A percentile compares a stretch with the other conserved stretches of the same genome.
phyloP scores from a whole-genome alignment of 2,113 vertebrate genomes.

The Origma solitaria region DNA sequence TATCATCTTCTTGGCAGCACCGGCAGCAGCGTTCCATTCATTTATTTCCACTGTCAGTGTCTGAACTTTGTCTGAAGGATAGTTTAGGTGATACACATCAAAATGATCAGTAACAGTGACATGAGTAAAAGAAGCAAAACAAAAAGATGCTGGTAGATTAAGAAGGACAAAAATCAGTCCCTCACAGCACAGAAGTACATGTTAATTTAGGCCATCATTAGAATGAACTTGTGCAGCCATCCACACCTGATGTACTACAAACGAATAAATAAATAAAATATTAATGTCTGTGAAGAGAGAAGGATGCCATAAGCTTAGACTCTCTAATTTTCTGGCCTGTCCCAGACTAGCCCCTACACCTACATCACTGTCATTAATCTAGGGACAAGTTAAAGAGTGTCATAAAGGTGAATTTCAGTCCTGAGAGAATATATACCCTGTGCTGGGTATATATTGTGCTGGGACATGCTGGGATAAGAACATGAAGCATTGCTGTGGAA shows the following conservation, averaged over 20 bases:
- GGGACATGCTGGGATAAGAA: too few relatives aligned
- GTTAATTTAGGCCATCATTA: neutral
- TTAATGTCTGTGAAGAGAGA: neutral
- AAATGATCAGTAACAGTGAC: neutral
- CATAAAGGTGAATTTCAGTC: neutral
- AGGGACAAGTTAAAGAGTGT: neutral
- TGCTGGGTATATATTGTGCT: too few relatives aligned
- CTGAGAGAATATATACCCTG: neutral
- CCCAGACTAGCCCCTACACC: neutral
- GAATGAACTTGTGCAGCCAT: neutral
- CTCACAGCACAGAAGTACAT: neutral
- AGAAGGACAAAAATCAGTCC: neutral
- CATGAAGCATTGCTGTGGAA: neutral
- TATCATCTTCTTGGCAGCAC: neutral
- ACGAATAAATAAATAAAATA: neutral
- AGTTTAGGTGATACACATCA: neutral
- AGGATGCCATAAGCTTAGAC: neutral
- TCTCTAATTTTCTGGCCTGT: neutral
- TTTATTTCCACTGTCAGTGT: neutral
- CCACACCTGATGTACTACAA: neutral
- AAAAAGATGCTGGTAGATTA: neutral
- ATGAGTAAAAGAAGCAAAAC: neutral
- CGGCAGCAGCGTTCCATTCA: fast-evolving
- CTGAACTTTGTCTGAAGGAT: neutral
- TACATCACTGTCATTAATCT: neutral